Conservation (phyloP, 2,888 invertebrate genomes). For the Magallana nippona region DNA sequence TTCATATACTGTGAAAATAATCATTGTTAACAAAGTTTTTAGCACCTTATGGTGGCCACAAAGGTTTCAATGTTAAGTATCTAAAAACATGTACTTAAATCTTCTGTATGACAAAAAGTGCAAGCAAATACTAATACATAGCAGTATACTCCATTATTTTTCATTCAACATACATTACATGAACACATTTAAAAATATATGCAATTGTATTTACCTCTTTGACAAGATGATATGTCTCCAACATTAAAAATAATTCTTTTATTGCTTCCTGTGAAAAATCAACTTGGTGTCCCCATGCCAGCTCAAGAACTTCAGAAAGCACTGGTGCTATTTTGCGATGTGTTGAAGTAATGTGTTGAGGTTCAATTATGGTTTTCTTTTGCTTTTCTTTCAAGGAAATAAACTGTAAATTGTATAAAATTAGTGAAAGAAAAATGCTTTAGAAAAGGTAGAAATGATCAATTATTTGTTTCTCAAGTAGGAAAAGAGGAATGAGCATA, state of each 20-base stretch:
- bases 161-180: too few relatives aligned
- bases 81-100: too few relatives aligned
- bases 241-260: not conserved
- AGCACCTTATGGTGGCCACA: too few relatives aligned
- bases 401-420: not conserved
- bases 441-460: not conserved
- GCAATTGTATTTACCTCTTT: not conserved
- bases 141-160: too few relatives aligned
- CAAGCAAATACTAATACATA: too few relatives aligned
- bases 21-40: too few relatives aligned
- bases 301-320: not conserved
- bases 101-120: too few relatives aligned
- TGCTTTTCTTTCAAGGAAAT: not conserved
- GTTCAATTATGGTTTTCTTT: constrained; percentile 4
- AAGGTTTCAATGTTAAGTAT: too few relatives aligned
- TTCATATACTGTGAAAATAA: too few relatives aligned
- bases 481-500: too few relatives aligned
- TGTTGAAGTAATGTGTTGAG: not conserved
- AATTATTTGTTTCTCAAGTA: not conserved
- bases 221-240: not conserved
- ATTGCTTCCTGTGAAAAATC: not conserved
- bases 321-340: not conserved
- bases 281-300: not conserved
- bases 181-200: too few relatives aligned
- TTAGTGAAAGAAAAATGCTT: too few relatives aligned